Conservation (phyloP, 2,113 vertebrate genomes). For the Mastomys natalensis region DNA sequence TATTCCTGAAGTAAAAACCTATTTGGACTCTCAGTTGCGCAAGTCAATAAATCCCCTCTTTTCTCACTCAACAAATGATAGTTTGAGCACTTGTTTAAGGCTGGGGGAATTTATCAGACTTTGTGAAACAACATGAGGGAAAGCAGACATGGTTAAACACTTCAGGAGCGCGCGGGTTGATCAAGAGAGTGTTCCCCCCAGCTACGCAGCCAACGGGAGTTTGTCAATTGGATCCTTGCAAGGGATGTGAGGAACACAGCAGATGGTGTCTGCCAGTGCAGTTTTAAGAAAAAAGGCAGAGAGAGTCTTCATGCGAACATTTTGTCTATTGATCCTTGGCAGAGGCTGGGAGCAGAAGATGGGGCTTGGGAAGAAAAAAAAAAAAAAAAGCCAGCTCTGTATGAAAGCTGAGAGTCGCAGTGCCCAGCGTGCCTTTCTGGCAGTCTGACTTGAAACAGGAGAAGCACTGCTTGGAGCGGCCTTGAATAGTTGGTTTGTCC, state of each 20-base stretch:
- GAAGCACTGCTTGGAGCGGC: not conserved
- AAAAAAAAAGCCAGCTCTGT: not conserved
- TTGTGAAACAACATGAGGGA: not conserved
- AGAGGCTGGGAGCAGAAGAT: conserved; percentile 1
- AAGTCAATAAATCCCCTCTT: not conserved
- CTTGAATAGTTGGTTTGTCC: not conserved
- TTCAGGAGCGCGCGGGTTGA: not conserved
- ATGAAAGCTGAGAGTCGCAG: conserved; percentile 8
- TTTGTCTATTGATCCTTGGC: conserved; percentile 25
- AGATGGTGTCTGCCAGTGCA: not conserved
- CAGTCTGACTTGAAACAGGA: not conserved
- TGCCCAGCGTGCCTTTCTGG: not conserved
- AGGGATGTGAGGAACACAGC: not conserved
- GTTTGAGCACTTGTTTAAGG: not conserved
- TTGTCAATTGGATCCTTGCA: conserved; percentile 41
- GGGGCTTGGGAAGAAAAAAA: not conserved
- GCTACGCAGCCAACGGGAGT: not conserved
- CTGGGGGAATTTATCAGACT: not conserved
- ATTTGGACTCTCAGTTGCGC: not conserved
- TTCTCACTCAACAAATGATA: not conserved
- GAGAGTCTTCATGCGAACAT: not conserved
- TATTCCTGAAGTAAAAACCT: not conserved
- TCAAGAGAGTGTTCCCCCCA: not conserved
- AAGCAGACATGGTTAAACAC: not conserved
- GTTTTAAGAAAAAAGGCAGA: not conserved